Evolutionary conservation across 2,888 invertebrate species (phyloP).

Genomic region (Pheosia gnoma): DNA sequence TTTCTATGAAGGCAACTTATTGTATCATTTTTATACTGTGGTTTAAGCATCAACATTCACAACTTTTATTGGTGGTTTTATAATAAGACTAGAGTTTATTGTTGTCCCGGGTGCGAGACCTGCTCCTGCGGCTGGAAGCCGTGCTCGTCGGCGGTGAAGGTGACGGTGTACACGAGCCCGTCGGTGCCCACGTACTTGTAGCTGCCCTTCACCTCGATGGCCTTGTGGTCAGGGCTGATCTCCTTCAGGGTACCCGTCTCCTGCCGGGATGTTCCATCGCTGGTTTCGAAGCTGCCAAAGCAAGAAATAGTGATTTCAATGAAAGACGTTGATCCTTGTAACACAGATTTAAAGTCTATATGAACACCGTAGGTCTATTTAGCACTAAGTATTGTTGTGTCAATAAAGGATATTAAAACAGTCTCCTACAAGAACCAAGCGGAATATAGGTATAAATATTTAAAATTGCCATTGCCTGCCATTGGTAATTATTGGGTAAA

Average conservation of each 20-base stretch:
- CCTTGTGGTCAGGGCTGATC: conserved; percentile 62
- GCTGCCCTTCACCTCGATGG: conserved; percentile 67
- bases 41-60: background rate
- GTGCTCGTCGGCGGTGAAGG: conserved; percentile 78
- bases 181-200: conserved; percentile 72
- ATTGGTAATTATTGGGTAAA: too few species aligned
- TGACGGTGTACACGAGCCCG: conserved; percentile 70
- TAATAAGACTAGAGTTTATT: conserved; percentile 6
- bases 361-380: too few species aligned
- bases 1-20: background rate
- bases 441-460: too few species aligned
- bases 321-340: too few species aligned
- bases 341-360: too few species aligned
- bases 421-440: too few species aligned
- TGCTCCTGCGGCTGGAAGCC: conserved; percentile 70
- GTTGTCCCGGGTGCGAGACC: conserved; percentile 40
- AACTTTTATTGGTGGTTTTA: background rate
- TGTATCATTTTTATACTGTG: background rate
- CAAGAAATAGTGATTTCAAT: background rate
- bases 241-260: conserved; percentile 72
- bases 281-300: conserved; percentile 4
- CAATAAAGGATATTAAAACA: too few species aligned
- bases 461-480: too few species aligned
- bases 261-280: conserved; percentile 62
- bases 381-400: too few species aligned